Evolutionary conservation across 2,888 invertebrate genomes (phyloP).

Genomic region (Philonicus albiceps): DNA sequence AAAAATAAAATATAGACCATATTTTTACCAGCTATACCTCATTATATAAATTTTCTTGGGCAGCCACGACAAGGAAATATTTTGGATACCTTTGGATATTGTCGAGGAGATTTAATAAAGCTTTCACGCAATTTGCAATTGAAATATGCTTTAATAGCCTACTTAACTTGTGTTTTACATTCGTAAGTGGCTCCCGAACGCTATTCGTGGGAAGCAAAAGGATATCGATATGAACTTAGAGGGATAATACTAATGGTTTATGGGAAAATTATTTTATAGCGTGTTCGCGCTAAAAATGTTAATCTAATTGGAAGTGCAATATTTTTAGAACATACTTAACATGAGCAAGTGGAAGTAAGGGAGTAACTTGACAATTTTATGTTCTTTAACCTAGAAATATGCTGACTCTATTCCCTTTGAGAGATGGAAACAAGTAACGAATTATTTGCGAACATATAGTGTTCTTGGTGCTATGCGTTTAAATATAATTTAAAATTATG

Average conservation of each 20-base stretch:
- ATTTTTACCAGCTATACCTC: neutral
- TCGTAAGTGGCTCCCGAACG: neutral
- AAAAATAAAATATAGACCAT: neutral
- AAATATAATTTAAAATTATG: neutral
- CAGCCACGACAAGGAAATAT: neutral
- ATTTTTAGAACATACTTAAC: neutral
- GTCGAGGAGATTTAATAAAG: neutral
- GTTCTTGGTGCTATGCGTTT: neutral
- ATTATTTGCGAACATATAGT: neutral
- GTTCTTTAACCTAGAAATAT: neutral
- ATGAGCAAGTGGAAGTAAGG: neutral
- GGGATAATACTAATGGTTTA: neutral
- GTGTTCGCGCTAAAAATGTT: neutral
- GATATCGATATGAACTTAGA: neutral
- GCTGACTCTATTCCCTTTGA: neutral
- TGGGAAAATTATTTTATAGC: neutral
- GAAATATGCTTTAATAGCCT: slow-evolving; percentile 15
- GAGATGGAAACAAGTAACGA: neutral
- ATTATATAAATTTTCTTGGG: neutral
- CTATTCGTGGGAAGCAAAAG: neutral
- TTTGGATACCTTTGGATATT: neutral
- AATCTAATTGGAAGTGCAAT: neutral
- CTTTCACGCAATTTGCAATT: slow-evolving; percentile 24
- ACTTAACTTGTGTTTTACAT: slow-evolving; percentile 27
- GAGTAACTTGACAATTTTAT: neutral